Percentiles rank a stretch among this genome's conserved stretches.
Evolutionary conservation across 2,888 invertebrate species (phyloP).

Genomic region (Lypha dubia): DNA sequence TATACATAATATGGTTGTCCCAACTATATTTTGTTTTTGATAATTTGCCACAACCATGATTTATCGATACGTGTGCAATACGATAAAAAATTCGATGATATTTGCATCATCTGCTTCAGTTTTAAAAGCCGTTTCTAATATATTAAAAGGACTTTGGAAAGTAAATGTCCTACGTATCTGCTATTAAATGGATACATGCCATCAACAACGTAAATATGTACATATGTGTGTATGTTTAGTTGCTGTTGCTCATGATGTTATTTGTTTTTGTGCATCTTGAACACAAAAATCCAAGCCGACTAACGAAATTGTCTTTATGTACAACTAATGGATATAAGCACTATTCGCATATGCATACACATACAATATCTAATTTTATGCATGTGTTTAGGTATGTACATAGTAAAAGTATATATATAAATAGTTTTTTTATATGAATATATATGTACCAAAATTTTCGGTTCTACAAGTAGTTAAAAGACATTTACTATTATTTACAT

Average conservation of each 20-base stretch:
- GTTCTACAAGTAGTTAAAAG: slow-evolving; percentile 69
- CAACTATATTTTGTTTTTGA: no score
- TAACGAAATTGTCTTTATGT: slow-evolving; percentile 29
- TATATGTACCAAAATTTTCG: slow-evolving; percentile 30
- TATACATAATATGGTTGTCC: background rate
- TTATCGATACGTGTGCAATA: no score
- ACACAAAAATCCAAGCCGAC: background rate
- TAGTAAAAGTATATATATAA: slow-evolving; percentile 54
- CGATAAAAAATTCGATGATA: no score
- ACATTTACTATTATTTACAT: slow-evolving; percentile 69
- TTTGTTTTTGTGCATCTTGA: slow-evolving; percentile 20
- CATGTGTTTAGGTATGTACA: background rate
- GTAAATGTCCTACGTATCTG: background rate
- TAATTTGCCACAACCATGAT: no score
- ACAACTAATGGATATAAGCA: background rate
- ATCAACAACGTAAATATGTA: background rate
- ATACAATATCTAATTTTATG: background rate
- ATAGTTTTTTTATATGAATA: slow-evolving; percentile 14
- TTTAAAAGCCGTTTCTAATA: background rate
- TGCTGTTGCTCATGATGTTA: slow-evolving; percentile 26
- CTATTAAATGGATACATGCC: background rate
- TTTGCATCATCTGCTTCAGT: background rate
- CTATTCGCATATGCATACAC: background rate
- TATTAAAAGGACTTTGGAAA: background rate
- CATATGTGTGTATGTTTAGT: slow-evolving; percentile 27